phyloP scores from a whole-genome alignment of 2,797 vertebrate genomes.

The Pipistrellus nathusii region DNA sequence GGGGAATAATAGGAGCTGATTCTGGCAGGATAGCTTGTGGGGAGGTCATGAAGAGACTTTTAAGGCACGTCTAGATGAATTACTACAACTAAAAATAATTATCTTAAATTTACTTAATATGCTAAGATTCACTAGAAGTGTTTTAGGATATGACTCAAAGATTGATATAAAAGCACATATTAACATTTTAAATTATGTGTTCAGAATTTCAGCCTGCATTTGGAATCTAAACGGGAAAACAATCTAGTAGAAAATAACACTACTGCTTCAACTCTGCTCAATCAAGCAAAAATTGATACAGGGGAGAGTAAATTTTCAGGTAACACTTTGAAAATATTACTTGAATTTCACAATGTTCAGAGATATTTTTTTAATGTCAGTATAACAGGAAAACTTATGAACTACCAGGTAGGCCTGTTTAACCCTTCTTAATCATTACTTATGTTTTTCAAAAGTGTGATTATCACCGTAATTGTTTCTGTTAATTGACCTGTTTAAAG shows the following conservation, averaged over 20 bases:
- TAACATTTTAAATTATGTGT: slow-evolving; percentile 75
- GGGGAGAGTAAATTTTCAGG: slow-evolving; percentile 86
- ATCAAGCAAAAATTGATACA: slow-evolving; percentile 83
- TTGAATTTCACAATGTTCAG: slow-evolving; percentile 56
- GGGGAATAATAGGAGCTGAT: neutral
- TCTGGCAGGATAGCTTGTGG: neutral
- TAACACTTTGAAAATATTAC: slow-evolving; percentile 80
- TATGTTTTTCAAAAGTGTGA: slow-evolving; percentile 33
- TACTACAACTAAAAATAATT: slow-evolving; percentile 26
- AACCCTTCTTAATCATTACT: slow-evolving; percentile 36
- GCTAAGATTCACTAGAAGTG: slow-evolving; percentile 32
- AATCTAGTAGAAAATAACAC: slow-evolving; percentile 82
- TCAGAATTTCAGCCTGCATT: slow-evolving; percentile 85
- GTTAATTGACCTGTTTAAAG: slow-evolving; percentile 27
- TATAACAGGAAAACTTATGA: neutral
- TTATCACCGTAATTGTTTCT: slow-evolving; percentile 23
- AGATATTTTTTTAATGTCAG: slow-evolving; percentile 29
- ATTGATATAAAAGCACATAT: slow-evolving; percentile 43
- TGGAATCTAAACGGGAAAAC: slow-evolving; percentile 87
- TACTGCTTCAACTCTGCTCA: slow-evolving; percentile 76
- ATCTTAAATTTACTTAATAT: slow-evolving; percentile 51
- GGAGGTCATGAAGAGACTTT: neutral
- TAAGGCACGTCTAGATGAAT: neutral
- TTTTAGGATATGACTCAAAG: slow-evolving; percentile 38
- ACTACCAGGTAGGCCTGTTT: slow-evolving; percentile 25